Percentiles rank a stretch among this genome's conserved stretches.
Conservation (phyloP, 2,888 invertebrate genomes). For the Quadriops clusia region DNA sequence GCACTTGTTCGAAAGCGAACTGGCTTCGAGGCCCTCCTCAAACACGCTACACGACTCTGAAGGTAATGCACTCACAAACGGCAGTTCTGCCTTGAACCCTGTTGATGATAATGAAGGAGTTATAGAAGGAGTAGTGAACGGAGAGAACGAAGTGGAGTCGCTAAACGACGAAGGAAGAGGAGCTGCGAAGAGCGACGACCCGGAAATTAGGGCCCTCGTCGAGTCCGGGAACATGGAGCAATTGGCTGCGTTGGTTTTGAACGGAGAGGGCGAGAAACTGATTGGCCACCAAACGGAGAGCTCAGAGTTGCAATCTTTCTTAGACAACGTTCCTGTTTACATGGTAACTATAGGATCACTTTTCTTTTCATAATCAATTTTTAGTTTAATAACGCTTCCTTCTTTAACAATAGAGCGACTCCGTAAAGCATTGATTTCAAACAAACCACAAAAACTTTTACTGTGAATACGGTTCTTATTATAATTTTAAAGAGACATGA, state of each 20-base stretch:
- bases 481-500: no score
- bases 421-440: no score
- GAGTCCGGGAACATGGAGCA: slow-evolving; percentile 76
- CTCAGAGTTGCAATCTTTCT: slow-evolving; percentile 72
- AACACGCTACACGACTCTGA: background rate
- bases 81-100: no score
- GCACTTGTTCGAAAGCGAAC: no score
- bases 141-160: slow-evolving; percentile 34
- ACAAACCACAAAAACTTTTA: no score
- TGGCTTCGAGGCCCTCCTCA: background rate
- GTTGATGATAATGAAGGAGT: slow-evolving; percentile 28
- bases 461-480: no score
- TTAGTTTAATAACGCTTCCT: no score
- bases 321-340: slow-evolving; percentile 76
- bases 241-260: slow-evolving; percentile 76
- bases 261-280: slow-evolving; percentile 73
- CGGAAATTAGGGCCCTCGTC: slow-evolving; percentile 54
- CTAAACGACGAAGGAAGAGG: slow-evolving; percentile 38
- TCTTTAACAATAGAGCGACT: no score
- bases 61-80: background rate
- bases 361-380: no score
- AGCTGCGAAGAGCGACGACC: slow-evolving; percentile 40
- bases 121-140: slow-evolving; percentile 36
- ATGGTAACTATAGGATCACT: slow-evolving; percentile 64
- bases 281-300: slow-evolving; percentile 58